phyloP scores from a whole-genome alignment of 1,140 invertebrate genomes.

The Pseudoatta argentina region DNA sequence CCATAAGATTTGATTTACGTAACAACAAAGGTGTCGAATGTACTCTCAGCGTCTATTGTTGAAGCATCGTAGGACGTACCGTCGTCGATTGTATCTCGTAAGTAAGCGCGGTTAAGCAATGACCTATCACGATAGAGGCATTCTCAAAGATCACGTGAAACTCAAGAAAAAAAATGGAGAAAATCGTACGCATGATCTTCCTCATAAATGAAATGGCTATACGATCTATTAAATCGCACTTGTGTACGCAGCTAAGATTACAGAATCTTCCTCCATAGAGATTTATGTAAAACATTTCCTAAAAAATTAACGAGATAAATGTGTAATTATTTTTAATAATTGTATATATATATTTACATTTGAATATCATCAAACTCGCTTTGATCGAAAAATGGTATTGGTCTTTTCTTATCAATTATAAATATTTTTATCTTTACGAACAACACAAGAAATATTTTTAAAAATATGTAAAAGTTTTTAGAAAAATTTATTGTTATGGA shows the following conservation, averaged over 20 bases:
- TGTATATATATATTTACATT: too few species aligned
- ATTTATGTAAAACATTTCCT: background rate
- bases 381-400: too few species aligned
- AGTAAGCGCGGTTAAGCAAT: constrained; percentile 56
- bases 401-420: background rate
- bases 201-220: background rate
- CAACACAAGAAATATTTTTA: background rate
- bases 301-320: background rate
- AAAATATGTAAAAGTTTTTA: background rate
- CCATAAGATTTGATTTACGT: constrained; percentile 61
- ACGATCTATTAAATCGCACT: background rate
- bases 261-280: background rate
- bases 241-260: background rate
- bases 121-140: constrained; percentile 68
- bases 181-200: constrained; percentile 47
- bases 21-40: constrained; percentile 60
- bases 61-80: constrained; percentile 53
- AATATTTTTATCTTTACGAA: background rate
- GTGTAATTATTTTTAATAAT: too few species aligned
- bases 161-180: constrained; percentile 27
- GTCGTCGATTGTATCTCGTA: constrained; percentile 65
- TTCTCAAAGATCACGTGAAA: constrained; percentile 64
- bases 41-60: constrained; percentile 65
- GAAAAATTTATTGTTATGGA: background rate
- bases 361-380: too few species aligned